phyloP scores from a whole-genome alignment of 2,113 vertebrate genomes.

The Vireo altiloquus region DNA sequence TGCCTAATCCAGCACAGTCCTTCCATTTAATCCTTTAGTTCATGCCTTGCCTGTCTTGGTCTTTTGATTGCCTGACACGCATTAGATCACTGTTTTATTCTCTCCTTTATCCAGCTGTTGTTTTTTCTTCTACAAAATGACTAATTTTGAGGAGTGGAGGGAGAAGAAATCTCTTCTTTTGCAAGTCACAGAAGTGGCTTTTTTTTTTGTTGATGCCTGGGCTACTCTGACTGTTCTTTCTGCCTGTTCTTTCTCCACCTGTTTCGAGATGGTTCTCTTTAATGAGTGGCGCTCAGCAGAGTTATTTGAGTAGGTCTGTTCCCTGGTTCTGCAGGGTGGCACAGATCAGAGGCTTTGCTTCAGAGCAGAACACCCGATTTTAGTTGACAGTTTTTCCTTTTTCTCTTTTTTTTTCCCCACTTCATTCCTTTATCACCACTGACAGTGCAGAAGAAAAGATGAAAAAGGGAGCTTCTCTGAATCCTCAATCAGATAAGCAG shows the following conservation, averaged over 20 bases:
- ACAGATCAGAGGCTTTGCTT: conserved; percentile 17
- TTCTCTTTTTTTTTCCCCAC: neutral
- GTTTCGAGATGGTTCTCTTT: neutral
- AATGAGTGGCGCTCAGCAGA: rapidly evolving
- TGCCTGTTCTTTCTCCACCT: neutral
- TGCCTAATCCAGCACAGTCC: neutral
- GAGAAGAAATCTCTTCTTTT: neutral
- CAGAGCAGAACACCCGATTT: conserved; percentile 3
- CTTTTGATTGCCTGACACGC: neutral
- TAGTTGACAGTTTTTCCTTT: neutral
- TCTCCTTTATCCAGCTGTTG: neutral
- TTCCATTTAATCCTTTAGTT: neutral
- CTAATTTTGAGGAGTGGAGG: neutral
- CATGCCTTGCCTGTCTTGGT: neutral
- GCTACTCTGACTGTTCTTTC: neutral
- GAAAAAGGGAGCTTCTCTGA: neutral
- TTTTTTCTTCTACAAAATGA: neutral
- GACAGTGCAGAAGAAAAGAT: neutral
- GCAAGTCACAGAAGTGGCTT: neutral
- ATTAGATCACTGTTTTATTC: neutral
- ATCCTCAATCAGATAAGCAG: neutral
- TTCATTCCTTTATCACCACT: neutral
- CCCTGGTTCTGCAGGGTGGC: neutral
- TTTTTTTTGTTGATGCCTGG: neutral
- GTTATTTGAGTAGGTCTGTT: neutral